A percentile compares a stretch with the other conserved stretches of the same genome.
These are phyloP conservation scores for Philaethria dido DNA, from an alignment of 2,888 invertebrate species.

Conservation along the genomic window DNA sequence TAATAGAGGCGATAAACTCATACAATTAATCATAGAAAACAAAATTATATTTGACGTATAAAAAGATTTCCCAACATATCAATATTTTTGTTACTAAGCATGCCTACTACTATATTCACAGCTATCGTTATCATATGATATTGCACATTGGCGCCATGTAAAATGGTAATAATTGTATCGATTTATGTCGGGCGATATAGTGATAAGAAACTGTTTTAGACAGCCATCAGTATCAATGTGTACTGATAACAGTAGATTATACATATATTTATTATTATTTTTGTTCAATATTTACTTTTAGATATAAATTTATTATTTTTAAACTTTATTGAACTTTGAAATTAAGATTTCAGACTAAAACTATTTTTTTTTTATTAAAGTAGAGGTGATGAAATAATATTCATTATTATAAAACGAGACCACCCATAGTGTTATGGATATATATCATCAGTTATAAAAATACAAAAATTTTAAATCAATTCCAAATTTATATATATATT, in stretches of 20 bases:
- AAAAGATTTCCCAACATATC: background rate
- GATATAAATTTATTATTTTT: too few species aligned
- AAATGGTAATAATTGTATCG: conserved; percentile 51
- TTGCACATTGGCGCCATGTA: conserved; percentile 54
- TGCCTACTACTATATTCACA: background rate
- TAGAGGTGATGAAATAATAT: too few species aligned
- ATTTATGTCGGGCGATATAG: conserved; percentile 48
- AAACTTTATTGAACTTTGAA: too few species aligned
- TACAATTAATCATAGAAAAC: background rate
- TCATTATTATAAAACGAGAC: too few species aligned
- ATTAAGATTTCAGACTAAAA: too few species aligned
- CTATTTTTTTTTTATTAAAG: too few species aligned
- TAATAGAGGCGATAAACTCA: background rate
- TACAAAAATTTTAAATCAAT: too few species aligned
- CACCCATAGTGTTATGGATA: too few species aligned
- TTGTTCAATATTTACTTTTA: background rate
- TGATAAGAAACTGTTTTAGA: conserved; percentile 48
- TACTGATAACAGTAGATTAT: conserved; percentile 24
- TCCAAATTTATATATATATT: too few species aligned
- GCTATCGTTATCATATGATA: conserved; percentile 46
- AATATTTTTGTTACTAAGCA: conserved; percentile 2
- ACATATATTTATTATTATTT: background rate
- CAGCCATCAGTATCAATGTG: conserved; percentile 42
- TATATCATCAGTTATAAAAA: too few species aligned
- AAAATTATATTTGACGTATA: background rate